Conservation (phyloP, 2,113 vertebrate species). For the Pholis gunnellus region DNA sequence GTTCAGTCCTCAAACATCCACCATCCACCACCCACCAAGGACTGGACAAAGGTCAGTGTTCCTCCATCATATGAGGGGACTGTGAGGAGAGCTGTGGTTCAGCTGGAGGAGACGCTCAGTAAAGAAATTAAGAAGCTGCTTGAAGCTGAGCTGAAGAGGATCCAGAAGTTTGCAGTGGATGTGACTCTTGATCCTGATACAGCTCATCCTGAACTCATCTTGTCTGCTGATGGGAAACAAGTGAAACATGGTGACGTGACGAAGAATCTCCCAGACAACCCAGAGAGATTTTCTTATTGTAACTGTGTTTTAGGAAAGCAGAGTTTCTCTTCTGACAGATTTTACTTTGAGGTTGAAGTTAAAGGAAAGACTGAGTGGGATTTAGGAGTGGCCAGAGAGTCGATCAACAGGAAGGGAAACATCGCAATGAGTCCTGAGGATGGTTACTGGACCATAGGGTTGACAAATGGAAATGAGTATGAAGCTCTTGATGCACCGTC, state of each 20-base stretch:
- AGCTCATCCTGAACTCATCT: rapidly evolving
- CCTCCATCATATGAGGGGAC: constrained; percentile 3
- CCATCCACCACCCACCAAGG: neutral
- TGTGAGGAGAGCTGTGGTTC: constrained; percentile 2
- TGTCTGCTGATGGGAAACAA: constrained; percentile 19
- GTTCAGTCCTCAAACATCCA: neutral
- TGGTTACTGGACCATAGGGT: neutral
- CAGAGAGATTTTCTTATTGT: neutral
- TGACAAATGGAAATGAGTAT: neutral
- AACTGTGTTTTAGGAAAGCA: neutral
- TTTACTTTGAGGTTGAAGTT: constrained; percentile 44
- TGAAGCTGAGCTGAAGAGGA: constrained; percentile 4
- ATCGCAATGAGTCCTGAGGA: rapidly evolving
- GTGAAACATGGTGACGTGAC: rapidly evolving
- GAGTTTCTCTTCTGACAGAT: constrained; percentile 37
- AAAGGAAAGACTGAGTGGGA: neutral
- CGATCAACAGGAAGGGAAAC: rapidly evolving
- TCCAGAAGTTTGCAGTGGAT: constrained; percentile 37
- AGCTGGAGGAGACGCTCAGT: constrained; percentile 29
- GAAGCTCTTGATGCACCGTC: rapidly evolving
- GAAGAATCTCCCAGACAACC: neutral
- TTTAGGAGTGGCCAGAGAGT: constrained; percentile 29
- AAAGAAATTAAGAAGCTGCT: rapidly evolving
- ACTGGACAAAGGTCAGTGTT: constrained; percentile 21
- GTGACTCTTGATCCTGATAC: constrained; percentile 17